Evolutionary conservation across 1,140 invertebrate species (phyloP).

Genomic region (Frieseomelitta varia): DNA sequence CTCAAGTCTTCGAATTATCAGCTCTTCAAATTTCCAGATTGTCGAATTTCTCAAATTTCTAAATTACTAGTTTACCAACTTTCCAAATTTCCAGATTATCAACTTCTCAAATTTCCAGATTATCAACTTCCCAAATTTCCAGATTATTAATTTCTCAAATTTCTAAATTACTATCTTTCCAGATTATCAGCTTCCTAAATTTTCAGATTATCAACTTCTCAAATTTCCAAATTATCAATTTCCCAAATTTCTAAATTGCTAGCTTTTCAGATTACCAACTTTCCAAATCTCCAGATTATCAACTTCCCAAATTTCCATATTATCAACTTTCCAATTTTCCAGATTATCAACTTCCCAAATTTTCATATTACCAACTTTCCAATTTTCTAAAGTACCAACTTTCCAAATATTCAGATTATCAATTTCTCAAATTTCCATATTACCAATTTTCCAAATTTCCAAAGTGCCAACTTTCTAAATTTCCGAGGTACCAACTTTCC

Average conservation of each 20-base stretch:
- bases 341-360: not conserved
- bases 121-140: not conserved
- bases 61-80: not conserved
- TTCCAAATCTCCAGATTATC: too few species aligned
- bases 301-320: too few species aligned
- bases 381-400: not conserved
- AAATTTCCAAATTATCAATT: too few species aligned
- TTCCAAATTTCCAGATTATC: not conserved
- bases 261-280: too few species aligned
- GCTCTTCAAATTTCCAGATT: not conserved
- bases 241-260: too few species aligned
- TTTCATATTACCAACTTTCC: not conserved
- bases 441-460: fast-evolving
- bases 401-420: too few species aligned
- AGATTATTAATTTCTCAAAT: not conserved
- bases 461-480: not conserved
- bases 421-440: not conserved
- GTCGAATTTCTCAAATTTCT: not conserved
- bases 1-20: not conserved
- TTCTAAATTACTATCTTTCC: fast-evolving
- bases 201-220: not conserved
- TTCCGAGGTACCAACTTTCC: not conserved
- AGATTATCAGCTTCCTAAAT: not conserved
- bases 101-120: not conserved
- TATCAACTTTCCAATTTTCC: not conserved